Base-by-base conservation (phyloP, 1,140 invertebrate genomes). In the Heliconius nattereri region DNA sequence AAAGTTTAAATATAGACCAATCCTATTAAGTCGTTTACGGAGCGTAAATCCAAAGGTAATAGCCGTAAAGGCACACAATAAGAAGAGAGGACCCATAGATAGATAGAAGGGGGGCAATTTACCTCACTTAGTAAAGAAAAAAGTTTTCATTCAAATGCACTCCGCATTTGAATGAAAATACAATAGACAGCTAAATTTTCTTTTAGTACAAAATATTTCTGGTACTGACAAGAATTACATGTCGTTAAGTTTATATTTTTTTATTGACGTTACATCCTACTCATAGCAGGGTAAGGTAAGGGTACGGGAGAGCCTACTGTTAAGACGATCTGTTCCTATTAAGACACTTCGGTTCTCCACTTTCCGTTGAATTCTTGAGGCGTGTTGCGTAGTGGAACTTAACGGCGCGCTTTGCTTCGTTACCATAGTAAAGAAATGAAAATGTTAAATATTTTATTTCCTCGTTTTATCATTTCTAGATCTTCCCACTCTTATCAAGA, bases 1-100 rank as follows among this genome's bases (percentile, higher is more conserved):
- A n/a, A 54, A 74, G 35, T 81, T 78, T 78, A 73, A 78, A 81
- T 77, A 78, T 78, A 75, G 66, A 29, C 75, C 75, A 71, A 75
- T 77, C 57, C 26, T 75, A 81, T 81, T 78, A 73, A 74, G 45
- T 49, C 71, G 60, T 81, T 78, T 81, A 76, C 80, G 60, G 40
- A 66, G 23, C 80, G 80, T 78, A 81, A 81, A 81, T 81, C 73
- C 73, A 32, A 81, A 78, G 60, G 80, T 78, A 78, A 81, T 81
- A 81, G 71, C 76, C 73, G 37, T 81, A 78, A 78, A 78, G 72
- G 75, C 40, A 57, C 45, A 73, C 73, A 75, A 81, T 81, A 81
- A 81, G 78, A 78, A 72, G 37, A 71, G n/a, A 71, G 72, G 78
- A 45, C 35, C 40, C 32, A 32, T 32, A 32, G 37, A 77, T 78